Evolutionary conservation across 2,797 vertebrate species (phyloP).

Genomic region (Micromesistius poutassou): DNA sequence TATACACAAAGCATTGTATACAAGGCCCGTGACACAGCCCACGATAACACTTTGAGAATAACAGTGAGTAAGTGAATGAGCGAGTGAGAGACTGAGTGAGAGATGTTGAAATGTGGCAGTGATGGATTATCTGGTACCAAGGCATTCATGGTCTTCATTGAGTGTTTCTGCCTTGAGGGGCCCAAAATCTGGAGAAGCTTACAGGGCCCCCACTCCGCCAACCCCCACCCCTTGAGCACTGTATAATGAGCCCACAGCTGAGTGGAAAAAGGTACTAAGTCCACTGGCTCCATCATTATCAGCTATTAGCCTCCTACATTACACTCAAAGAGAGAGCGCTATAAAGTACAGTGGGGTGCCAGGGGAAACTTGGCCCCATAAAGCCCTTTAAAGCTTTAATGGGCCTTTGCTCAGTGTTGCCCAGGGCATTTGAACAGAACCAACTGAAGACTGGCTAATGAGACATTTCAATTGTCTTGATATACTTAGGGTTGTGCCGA

Average conservation of each 20-base stretch:
- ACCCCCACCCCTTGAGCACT: constrained; percentile 13
- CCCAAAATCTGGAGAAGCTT: constrained; percentile 69
- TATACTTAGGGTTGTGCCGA: too few relatives aligned
- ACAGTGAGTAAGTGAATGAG: background rate
- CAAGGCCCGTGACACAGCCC: background rate
- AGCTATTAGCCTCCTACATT: constrained; percentile 7
- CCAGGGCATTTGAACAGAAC: too few relatives aligned
- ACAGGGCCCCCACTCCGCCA: constrained; percentile 36
- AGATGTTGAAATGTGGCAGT: background rate
- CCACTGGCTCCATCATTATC: constrained; percentile 17
- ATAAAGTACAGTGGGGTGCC: background rate
- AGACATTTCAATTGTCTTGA: background rate
- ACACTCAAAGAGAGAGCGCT: background rate
- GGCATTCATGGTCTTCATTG: constrained; percentile 41
- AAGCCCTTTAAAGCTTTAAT: too few relatives aligned
- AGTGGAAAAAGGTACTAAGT: constrained; percentile 24
- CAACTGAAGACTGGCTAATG: too few relatives aligned
- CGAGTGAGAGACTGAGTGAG: background rate
- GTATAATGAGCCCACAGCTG: constrained; percentile 16
- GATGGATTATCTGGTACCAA: constrained; percentile 33
- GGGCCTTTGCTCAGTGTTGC: background rate
- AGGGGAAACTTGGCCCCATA: background rate
- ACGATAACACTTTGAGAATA: background rate
- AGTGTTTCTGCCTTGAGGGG: constrained; percentile 38
- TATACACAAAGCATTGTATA: background rate